Percentiles rank a stretch among this genome's conserved stretches.
phyloP scores from a whole-genome alignment of 2,888 invertebrate species.

The Philonicus albiceps region DNA sequence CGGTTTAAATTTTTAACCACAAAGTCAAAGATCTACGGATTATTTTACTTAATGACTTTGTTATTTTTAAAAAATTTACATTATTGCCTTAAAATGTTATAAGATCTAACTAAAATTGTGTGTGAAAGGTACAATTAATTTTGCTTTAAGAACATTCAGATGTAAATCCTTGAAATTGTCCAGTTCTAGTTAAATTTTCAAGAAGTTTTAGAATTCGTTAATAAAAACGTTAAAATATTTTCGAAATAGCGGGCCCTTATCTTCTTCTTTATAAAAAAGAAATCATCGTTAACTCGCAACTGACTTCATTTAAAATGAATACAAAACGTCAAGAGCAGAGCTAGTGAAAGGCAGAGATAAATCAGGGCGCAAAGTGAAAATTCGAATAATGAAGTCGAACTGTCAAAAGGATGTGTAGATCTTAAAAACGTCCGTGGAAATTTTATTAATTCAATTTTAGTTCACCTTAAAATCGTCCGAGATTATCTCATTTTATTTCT shows the following conservation, averaged over 20 bases:
- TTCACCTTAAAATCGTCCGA: background rate
- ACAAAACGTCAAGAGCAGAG: background rate
- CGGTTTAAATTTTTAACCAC: no score
- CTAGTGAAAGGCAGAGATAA: background rate
- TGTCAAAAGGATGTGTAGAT: conserved; percentile 33
- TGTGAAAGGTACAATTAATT: no score
- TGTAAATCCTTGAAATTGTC: no score
- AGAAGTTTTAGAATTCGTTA: no score
- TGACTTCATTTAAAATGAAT: background rate
- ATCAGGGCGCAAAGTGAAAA: background rate
- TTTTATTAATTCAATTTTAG: conserved; percentile 33
- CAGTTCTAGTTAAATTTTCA: no score
- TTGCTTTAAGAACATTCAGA: no score
- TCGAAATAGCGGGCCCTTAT: background rate
- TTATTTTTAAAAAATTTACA: no score
- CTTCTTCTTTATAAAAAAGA: background rate
- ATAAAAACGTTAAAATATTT: background rate
- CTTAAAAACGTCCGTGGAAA: conserved; percentile 3
- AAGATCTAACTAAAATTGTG: no score
- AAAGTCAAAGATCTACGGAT: no score
- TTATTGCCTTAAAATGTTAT: no score
- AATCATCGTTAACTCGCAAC: background rate
- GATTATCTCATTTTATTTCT: background rate
- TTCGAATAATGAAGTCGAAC: conserved; percentile 33
- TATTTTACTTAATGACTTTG: no score